Evolutionary conservation across 2,113 vertebrate genomes (phyloP), one percentile per base, ranked within the genome.

Genomic region (Zeus faber): DNA sequence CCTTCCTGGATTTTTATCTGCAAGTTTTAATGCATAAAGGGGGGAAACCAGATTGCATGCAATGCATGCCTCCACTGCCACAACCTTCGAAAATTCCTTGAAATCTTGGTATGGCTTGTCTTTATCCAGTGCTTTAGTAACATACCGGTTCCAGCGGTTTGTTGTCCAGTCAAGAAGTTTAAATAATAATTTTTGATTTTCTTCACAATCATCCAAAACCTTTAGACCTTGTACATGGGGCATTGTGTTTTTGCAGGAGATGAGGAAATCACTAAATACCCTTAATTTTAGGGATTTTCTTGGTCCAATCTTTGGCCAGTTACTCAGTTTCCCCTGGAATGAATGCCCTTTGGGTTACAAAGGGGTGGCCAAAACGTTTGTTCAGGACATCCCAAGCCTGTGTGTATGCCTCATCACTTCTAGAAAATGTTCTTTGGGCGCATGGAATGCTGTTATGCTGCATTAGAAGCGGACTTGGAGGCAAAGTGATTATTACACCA

Each of bases 1-100:
- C 37, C 6, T 9, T 54, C 5, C 37, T 37, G 16, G 13, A 8
- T 24, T 41, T 17, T 25, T 37, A 2, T 54, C 51, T 2, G 35
- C 22, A 1, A 16, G 1, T 25, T 40, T 68, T 39, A 68, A 27
- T 22, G 52, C 58, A 62, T 56, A 14, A 9, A 55, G 20, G 8
- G 65, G 50, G 2, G 56, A 49, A n/a, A 61, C 45, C 3, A 57
- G 50, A 17, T 67, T 67, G 23, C 65, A 62, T 39, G 52, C 52
- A 21, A 55, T 61, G 16, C 26, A 8, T 50, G 65, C 65, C 18
- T 67, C 65, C 11, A 29, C 47, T 50, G 52, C 21, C 3, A 68
- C 47, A n/a, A 70, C 62, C 4, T 24, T 21, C 6, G 54, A 25
- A 40, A 69, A 54, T 14, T 58, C 43, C 2, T 18, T 48, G 11